Percentiles rank a stretch among this genome's conserved stretches.
phyloP scores from a whole-genome alignment of 2,888 invertebrate genomes.

The Pterostichus niger region DNA sequence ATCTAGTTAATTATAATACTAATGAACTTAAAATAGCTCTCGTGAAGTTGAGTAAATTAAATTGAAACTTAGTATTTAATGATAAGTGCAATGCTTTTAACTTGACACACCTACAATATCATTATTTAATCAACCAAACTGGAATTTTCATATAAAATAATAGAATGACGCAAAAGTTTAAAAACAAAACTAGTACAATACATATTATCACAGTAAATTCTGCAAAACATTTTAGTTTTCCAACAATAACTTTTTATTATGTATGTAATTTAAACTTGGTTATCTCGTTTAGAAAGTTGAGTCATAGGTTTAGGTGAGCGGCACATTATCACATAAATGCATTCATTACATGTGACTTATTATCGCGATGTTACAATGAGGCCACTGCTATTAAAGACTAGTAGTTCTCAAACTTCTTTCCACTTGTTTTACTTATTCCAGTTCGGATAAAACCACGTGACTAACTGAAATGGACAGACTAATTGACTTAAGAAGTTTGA shows the following conservation, averaged over 20 bases:
- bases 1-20: background rate
- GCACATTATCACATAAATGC: constrained; percentile 9
- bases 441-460: too few relatives aligned
- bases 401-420: background rate
- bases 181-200: background rate
- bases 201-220: background rate
- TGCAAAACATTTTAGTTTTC: background rate
- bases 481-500: too few relatives aligned
- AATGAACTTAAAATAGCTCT: constrained; percentile 17
- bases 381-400: constrained; percentile 4
- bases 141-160: too few relatives aligned
- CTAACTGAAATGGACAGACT: too few relatives aligned
- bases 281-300: constrained; percentile 24
- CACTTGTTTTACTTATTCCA: too few relatives aligned
- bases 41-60: constrained; percentile 6
- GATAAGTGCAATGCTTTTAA: background rate
- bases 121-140: constrained; percentile 7
- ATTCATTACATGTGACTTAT: constrained; percentile 3
- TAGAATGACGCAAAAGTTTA: background rate
- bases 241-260: constrained; percentile 19
- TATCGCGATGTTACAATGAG: background rate
- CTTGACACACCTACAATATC: background rate
- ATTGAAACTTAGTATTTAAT: background rate
- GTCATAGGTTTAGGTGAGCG: constrained; percentile 2
- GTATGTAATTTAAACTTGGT: constrained; percentile 23